Conservation (phyloP, 2,797 vertebrate genomes). For the Cephalopachus bancanus region DNA sequence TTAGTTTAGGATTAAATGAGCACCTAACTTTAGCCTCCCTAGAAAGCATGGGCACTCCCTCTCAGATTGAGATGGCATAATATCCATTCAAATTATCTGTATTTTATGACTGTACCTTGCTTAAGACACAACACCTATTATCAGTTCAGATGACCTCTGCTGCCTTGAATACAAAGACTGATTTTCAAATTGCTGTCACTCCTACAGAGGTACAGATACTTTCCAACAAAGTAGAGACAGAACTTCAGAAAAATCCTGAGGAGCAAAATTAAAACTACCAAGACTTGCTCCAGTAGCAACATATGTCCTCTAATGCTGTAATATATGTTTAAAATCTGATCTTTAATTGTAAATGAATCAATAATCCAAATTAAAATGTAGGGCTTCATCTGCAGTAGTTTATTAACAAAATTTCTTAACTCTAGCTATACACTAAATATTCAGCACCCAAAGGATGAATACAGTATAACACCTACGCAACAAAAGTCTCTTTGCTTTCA, state of each 20-base stretch:
- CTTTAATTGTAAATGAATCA: slow-evolving; percentile 13
- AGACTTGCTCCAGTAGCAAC: slow-evolving; percentile 52
- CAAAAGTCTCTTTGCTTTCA: slow-evolving; percentile 50
- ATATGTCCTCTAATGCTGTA: slow-evolving; percentile 21
- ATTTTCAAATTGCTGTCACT: slow-evolving; percentile 64
- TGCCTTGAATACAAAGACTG: slow-evolving; percentile 64
- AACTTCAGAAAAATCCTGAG: slow-evolving; percentile 69
- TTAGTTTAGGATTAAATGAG: slow-evolving; percentile 54
- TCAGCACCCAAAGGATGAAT: slow-evolving; percentile 46
- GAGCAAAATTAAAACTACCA: slow-evolving; percentile 56
- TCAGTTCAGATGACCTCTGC: slow-evolving; percentile 59
- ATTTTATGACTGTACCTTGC: slow-evolving; percentile 62
- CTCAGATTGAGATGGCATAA: slow-evolving; percentile 13
- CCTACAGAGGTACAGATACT: slow-evolving; percentile 57
- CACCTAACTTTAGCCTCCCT: slow-evolving; percentile 39
- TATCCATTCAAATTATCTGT: slow-evolving; percentile 52
- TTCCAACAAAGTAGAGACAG: slow-evolving; percentile 49
- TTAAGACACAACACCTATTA: slow-evolving; percentile 66
- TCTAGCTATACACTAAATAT: slow-evolving; percentile 1
- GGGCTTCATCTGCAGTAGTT: neutral
- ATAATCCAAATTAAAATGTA: slow-evolving; percentile 41
- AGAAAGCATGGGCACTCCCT: neutral
- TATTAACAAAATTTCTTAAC: slow-evolving; percentile 37
- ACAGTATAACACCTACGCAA: slow-evolving; percentile 13
- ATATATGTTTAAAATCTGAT: slow-evolving; percentile 53